Conservation (phyloP, 2,888 invertebrate species). For the Agelastica alni region DNA sequence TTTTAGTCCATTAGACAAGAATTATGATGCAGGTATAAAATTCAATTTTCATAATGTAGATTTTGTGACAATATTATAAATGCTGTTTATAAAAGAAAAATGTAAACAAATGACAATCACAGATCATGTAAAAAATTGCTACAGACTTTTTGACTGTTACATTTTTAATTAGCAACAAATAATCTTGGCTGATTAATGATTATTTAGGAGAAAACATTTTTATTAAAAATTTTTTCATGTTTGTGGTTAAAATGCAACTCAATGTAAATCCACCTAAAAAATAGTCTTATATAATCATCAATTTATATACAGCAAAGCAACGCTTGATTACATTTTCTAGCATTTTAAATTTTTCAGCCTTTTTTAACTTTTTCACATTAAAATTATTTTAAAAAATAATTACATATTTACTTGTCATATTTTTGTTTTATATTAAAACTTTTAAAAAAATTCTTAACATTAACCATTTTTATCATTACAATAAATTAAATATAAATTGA, state of each 20-base stretch:
- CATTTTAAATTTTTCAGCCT: constrained; percentile 26
- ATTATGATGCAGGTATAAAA: no score
- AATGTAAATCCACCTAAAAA: not conserved
- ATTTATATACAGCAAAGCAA: constrained; percentile 19
- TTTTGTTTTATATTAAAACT: constrained; percentile 16
- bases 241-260: constrained; percentile 11
- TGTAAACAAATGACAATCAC: no score
- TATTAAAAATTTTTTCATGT: constrained; percentile 12
- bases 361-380: constrained; percentile 20
- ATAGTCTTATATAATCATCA: not conserved
- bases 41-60: no score
- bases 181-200: no score
- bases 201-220: not conserved
- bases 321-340: constrained; percentile 5
- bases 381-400: constrained; percentile 29
- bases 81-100: no score
- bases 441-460: constrained; percentile 24
- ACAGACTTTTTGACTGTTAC: no score
- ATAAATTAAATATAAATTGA: constrained; percentile 10
- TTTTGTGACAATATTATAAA: no score
- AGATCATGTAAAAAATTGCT: no score
- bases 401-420: constrained; percentile 13
- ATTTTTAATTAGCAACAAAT: no score
- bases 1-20: no score
- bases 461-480: constrained; percentile 8